Evolutionary conservation across 2,113 vertebrate genomes (phyloP).

Genomic region (Tragelaphus scriptus): DNA sequence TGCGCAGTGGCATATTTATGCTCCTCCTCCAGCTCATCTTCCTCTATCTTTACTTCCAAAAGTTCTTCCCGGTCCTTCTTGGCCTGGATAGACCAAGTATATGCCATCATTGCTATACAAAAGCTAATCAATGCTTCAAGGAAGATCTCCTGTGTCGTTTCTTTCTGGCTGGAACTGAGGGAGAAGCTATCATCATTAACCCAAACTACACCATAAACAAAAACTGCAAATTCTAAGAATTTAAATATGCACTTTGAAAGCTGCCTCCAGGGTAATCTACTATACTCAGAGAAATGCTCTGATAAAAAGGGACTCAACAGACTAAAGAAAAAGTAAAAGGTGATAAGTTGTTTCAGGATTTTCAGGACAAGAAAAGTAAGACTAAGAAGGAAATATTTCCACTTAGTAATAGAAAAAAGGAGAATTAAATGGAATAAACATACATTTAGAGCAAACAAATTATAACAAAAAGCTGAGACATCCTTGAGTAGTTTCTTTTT

Average conservation of each 20-base stretch:
- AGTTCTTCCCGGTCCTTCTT: not conserved
- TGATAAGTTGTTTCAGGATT: not conserved
- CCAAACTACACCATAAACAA: not conserved
- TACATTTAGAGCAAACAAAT: not conserved
- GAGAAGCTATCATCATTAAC: not conserved
- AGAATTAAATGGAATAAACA: not conserved
- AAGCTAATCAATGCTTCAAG: not conserved
- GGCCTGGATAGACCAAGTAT: not conserved
- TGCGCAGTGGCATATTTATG: not conserved
- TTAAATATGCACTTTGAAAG: not conserved
- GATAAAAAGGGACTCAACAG: not conserved
- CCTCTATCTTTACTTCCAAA: slow-evolving; percentile 26
- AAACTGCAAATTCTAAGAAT: not conserved
- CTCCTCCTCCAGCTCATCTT: not conserved
- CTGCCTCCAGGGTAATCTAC: not conserved
- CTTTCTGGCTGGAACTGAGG: not conserved
- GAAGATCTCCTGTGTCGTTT: not conserved
- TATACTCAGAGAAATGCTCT: not conserved
- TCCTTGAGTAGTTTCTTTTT: not conserved
- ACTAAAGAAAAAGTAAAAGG: not conserved
- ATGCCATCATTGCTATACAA: not conserved
- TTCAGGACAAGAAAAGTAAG: not conserved
- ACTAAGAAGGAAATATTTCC: not conserved
- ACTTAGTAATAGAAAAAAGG: not conserved
- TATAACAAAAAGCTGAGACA: not conserved